phyloP scores from a whole-genome alignment of 2,113 vertebrate genomes.

The Limanda limanda region DNA sequence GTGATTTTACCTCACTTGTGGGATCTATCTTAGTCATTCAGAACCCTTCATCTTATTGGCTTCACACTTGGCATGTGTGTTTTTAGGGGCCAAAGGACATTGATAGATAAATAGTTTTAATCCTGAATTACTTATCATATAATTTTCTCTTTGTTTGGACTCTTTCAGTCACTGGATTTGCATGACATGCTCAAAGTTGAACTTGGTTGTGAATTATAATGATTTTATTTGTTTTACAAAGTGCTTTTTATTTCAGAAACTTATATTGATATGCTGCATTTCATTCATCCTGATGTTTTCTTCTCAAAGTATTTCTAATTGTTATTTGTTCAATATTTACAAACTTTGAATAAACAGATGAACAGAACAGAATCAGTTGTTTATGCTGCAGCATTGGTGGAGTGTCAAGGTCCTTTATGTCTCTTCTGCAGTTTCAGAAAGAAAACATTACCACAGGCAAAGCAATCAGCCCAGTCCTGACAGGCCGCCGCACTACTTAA shows the following conservation, averaged over 20 bases:
- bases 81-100: no score
- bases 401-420: no score
- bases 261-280: constrained; percentile 56
- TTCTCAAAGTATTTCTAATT: constrained; percentile 56
- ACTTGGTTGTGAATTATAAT: constrained; percentile 6
- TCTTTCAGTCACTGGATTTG: constrained; percentile 18
- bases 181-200: constrained; percentile 1
- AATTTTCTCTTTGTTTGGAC: background rate
- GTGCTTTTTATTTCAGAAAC: constrained; percentile 29
- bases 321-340: background rate
- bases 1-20: no score
- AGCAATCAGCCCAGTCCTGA: no score
- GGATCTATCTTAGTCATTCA: no score
- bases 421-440: no score
- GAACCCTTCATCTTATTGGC: no score
- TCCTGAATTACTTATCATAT: background rate
- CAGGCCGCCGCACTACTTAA: no score
- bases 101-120: background rate
- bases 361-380: background rate
- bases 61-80: no score
- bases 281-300: constrained; percentile 52
- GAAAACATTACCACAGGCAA: no score
- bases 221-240: constrained; percentile 42
- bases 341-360: background rate
- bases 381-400: background rate